Conservation (phyloP, 2,888 invertebrate genomes). For the Branchipolynoe longqiensis region DNA sequence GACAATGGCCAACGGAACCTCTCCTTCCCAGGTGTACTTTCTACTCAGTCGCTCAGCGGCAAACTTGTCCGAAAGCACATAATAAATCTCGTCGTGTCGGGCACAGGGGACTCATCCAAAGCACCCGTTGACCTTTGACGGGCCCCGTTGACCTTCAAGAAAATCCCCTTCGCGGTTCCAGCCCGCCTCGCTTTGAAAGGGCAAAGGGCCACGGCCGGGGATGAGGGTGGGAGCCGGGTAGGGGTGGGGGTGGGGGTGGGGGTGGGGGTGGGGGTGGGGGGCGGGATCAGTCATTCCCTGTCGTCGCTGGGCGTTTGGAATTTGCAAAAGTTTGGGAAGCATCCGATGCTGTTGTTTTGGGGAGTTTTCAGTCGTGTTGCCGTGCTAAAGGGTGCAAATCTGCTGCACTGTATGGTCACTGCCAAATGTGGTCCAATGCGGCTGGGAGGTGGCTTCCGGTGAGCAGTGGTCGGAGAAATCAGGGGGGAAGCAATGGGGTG, state of each 20-base stretch:
- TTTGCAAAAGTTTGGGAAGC: no score
- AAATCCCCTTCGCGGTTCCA: neutral
- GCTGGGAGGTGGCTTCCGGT: no score
- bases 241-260: neutral
- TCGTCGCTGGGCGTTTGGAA: no score
- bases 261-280: neutral
- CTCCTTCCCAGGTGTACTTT: neutral
- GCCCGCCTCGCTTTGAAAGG: neutral
- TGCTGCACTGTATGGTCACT: no score
- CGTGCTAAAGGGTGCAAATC: no score
- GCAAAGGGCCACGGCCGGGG: conserved; percentile 1
- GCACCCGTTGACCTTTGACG: conserved; percentile 13
- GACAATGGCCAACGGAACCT: neutral
- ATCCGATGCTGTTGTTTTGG: no score
- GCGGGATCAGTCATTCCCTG: neutral
- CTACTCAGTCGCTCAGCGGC: neutral
- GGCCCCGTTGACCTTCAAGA: neutral
- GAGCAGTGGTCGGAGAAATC: no score
- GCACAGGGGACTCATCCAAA: conserved; percentile 5
- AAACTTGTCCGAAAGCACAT: neutral
- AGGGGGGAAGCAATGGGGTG: no score
- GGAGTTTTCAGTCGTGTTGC: no score
- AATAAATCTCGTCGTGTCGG: conserved; percentile 10
- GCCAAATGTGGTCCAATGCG: no score
- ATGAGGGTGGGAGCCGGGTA: neutral